Evolutionary conservation across 2,888 invertebrate genomes (phyloP).

Genomic region (Thecophora atra): DNA sequence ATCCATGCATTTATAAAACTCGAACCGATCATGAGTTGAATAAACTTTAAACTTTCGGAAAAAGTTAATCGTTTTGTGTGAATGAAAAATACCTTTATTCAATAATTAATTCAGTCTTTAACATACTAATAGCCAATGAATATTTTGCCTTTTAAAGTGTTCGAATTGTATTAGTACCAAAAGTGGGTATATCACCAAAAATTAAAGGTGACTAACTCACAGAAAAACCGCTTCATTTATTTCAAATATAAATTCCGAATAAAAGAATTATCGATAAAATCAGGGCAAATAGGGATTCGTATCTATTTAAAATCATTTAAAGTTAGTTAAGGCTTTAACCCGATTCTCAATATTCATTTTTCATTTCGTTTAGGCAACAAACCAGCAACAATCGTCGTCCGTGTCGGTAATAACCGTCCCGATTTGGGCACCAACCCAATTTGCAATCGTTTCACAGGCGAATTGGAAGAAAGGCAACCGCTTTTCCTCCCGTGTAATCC

Average conservation of each 20-base stretch:
- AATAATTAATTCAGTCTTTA: not conserved
- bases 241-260: too few species aligned
- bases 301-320: not conserved
- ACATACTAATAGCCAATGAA: too few species aligned
- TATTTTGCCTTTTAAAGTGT: too few species aligned
- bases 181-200: too few species aligned
- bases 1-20: not conserved
- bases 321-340: too few species aligned
- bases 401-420: constrained; percentile 92
- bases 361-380: constrained; percentile 71
- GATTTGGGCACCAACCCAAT: constrained; percentile 91
- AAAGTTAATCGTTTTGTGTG: not conserved
- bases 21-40: not conserved
- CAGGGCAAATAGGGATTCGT: too few species aligned
- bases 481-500: constrained; percentile 92
- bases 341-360: too few species aligned
- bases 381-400: constrained; percentile 86
- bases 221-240: too few species aligned
- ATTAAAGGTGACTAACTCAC: too few species aligned
- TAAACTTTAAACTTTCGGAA: not conserved
- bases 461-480: constrained; percentile 88
- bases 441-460: constrained; percentile 89
- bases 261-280: too few species aligned
- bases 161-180: too few species aligned
- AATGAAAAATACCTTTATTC: not conserved